These are phyloP conservation scores for Hemiprocne comata DNA, from an alignment of 2,113 vertebrate genomes.

Conservation along the genomic window DNA sequence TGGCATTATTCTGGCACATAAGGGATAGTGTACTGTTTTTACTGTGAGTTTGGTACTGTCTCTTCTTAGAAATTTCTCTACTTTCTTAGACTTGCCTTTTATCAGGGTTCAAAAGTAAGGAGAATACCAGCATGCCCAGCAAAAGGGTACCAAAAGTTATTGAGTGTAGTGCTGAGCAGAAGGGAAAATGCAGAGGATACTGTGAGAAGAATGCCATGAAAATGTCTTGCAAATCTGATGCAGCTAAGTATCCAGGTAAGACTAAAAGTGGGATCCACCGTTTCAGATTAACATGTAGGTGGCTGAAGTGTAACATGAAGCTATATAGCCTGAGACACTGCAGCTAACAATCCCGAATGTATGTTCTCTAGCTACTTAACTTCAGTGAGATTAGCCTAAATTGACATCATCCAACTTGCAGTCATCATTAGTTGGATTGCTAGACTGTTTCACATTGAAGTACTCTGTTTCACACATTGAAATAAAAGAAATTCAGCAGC, in stretches of 20 bases:
- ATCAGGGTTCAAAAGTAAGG: neutral
- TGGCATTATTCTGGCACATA: neutral
- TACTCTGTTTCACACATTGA: neutral
- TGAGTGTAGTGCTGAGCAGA: neutral
- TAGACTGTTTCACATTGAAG: neutral
- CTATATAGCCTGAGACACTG: neutral
- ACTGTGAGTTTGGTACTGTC: neutral
- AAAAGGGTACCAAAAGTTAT: neutral
- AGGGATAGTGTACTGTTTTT: neutral
- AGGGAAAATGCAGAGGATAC: neutral
- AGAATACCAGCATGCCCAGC: neutral
- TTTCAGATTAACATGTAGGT: neutral
- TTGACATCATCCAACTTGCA: neutral
- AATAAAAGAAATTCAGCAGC: neutral
- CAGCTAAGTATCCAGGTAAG: neutral
- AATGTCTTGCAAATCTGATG: neutral
- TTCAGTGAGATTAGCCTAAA: neutral
- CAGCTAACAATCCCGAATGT: neutral
- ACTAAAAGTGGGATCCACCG: neutral
- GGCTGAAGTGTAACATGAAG: neutral
- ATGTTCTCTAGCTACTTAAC: neutral
- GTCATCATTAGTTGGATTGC: neutral
- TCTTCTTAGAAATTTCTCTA: neutral
- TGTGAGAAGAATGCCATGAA: neutral
- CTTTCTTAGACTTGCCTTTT: neutral